Evolutionary conservation across 2,888 invertebrate genomes (phyloP).

Genomic region (Metellina segmentata): DNA sequence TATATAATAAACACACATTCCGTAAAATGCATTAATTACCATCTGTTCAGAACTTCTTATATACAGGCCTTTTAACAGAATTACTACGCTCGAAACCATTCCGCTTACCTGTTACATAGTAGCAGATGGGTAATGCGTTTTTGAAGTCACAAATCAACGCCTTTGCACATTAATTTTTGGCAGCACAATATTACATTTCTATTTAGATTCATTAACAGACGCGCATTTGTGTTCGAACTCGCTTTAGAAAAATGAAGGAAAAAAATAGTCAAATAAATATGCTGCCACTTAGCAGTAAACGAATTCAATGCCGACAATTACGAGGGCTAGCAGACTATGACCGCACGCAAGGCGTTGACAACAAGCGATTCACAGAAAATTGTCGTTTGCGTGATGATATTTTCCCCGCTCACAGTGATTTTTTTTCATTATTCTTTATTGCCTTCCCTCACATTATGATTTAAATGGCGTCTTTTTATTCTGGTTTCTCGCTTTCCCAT

Average conservation of each 20-base stretch:
- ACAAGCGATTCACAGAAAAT: conserved; percentile 22
- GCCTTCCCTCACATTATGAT: neutral
- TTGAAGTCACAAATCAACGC: neutral
- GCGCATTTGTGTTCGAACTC: neutral
- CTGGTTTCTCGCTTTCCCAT: conserved; percentile 47
- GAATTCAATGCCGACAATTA: conserved; percentile 35
- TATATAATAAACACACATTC: too few species aligned
- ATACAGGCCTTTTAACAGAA: too few species aligned
- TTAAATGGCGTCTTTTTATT: neutral
- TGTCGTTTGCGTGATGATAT: conserved; percentile 32
- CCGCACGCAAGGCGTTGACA: conserved; percentile 46
- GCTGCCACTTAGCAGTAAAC: conserved; percentile 42
- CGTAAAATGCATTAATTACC: neutral
- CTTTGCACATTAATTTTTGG: neutral
- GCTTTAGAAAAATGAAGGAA: conserved; percentile 2
- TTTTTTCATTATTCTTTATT: conserved; percentile 14
- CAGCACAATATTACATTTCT: neutral
- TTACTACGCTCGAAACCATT: neutral
- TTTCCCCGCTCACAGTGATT: neutral
- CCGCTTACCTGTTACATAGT: neutral
- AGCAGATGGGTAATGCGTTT: neutral
- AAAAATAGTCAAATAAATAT: neutral
- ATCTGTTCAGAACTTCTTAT: neutral
- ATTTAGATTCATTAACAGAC: neutral
- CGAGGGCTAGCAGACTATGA: conserved; percentile 50